These are phyloP conservation scores for Lepidostoma basale DNA, from an alignment of 1,140 invertebrate genomes.

Conservation along the genomic window DNA sequence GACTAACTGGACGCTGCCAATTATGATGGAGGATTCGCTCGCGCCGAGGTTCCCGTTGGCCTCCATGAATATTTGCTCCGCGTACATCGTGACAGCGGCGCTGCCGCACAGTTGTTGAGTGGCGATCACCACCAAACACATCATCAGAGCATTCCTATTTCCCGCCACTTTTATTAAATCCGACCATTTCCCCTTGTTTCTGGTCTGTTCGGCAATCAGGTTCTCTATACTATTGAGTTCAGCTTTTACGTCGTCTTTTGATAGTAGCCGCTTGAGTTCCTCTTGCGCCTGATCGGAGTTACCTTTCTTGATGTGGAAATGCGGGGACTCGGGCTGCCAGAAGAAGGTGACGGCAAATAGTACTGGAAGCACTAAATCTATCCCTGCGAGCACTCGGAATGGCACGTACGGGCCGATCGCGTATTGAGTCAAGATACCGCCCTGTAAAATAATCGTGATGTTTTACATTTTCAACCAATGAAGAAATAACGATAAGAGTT, in stretches of 20 bases:
- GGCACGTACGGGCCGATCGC: constrained; percentile 67
- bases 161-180: constrained; percentile 66
- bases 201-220: constrained; percentile 63
- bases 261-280: constrained; percentile 58
- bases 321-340: constrained; percentile 66
- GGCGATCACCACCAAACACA: constrained; percentile 66
- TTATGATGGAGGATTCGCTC: constrained; percentile 66
- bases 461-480: too few relatives aligned
- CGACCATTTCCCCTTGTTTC: constrained; percentile 58
- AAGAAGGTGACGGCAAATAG: constrained; percentile 60
- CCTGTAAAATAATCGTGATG: too few relatives aligned
- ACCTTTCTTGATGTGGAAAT: constrained; percentile 61
- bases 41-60: constrained; percentile 57
- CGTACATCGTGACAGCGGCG: constrained; percentile 74
- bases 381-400: constrained; percentile 61
- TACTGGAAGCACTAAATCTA: constrained; percentile 63
- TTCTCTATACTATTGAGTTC: constrained; percentile 68
- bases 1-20: constrained; percentile 70
- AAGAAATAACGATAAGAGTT: too few relatives aligned
- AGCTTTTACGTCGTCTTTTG: constrained; percentile 61
- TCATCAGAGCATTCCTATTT: constrained; percentile 68
- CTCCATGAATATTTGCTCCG: constrained; percentile 71
- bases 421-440: constrained; percentile 74
- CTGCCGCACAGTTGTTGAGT: constrained; percentile 79
- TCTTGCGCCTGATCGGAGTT: constrained; percentile 58